Conservation (phyloP, 2,113 vertebrate species). For the Strigops habroptila region DNA sequence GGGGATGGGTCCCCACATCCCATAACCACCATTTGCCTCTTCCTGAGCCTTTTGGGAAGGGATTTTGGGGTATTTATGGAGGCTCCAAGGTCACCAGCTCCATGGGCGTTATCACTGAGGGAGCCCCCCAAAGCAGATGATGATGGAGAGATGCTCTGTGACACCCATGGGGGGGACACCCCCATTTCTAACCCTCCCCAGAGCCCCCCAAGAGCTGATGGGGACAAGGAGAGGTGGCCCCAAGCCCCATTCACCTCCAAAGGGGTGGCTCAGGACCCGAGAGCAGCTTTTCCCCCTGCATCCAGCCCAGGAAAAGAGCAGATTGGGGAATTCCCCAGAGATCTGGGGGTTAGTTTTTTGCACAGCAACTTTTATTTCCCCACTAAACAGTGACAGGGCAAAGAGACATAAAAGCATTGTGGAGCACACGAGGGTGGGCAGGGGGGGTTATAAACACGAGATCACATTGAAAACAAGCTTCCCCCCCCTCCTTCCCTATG, state of each 20-base stretch:
- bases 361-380: conserved; percentile 49
- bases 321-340: neutral
- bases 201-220: neutral
- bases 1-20: neutral
- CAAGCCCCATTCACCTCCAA: neutral
- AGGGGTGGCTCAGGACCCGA: neutral
- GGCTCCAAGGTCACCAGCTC: neutral
- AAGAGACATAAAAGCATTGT: neutral
- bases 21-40: neutral
- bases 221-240: neutral
- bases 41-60: neutral
- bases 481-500: neutral
- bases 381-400: neutral
- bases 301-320: neutral
- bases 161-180: neutral
- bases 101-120: neutral
- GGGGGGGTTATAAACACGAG: neutral
- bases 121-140: no score
- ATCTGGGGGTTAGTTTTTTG: neutral
- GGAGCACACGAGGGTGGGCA: neutral
- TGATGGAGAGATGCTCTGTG: no score
- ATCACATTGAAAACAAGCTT: neutral
- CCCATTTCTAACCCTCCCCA: neutral
- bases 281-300: neutral
- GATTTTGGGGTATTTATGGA: no score